These are phyloP conservation scores for Whitmania pigra DNA, from an alignment of 1,140 invertebrate genomes.

Conservation along the genomic window DNA sequence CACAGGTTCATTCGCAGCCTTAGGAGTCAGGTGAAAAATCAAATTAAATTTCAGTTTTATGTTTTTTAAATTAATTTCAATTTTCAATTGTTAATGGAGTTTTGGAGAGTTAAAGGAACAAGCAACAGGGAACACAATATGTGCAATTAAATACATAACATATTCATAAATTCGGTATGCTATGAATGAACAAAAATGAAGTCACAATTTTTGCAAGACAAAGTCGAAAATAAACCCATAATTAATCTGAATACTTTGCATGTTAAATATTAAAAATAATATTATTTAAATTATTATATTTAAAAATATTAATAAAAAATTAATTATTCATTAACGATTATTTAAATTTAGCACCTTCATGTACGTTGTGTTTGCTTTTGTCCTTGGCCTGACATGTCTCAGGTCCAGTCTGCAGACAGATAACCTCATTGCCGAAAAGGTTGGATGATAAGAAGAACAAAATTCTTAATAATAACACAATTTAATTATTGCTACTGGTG, in stretches of 20 bases:
- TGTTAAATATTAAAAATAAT: no score
- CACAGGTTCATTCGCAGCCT: conserved; percentile 77
- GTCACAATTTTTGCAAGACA: no score
- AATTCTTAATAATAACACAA: neutral
- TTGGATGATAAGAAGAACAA: conserved; percentile 22
- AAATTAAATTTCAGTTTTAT: conserved; percentile 18
- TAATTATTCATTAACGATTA: no score
- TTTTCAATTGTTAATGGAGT: neutral
- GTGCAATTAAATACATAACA: no score
- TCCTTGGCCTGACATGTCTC: conserved; percentile 73
- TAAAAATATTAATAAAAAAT: no score
- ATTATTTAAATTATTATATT: no score
- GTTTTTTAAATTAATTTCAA: neutral
- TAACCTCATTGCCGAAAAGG: conserved; percentile 63
- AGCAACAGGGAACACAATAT: no score
- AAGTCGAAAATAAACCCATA: no score
- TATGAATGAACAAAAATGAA: no score
- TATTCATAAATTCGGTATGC: no score
- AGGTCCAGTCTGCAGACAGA: conserved; percentile 59
- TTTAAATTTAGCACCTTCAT: conserved; percentile 61
- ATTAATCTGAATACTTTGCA: no score
- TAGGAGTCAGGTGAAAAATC: conserved; percentile 58
- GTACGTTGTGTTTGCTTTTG: conserved; percentile 74
- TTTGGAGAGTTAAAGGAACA: neutral
- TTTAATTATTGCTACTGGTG: neutral